phyloP scores from a whole-genome alignment of 1,140 invertebrate species.

The Caenorhabditis brenneri region DNA sequence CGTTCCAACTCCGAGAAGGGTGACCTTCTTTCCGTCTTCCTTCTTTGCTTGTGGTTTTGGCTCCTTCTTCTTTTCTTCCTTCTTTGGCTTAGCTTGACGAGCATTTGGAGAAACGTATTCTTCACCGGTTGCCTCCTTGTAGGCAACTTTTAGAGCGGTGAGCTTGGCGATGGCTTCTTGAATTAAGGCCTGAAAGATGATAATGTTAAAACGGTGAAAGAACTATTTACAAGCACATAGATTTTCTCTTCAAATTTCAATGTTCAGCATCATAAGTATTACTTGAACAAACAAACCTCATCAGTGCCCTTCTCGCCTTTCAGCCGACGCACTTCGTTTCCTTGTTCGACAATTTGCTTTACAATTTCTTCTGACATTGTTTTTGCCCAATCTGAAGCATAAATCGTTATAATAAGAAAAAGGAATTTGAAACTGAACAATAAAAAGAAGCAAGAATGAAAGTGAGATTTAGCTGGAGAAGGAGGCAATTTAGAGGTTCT shows the following conservation, averaged over 20 bases:
- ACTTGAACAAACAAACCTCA: not conserved
- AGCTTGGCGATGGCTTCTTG: slow-evolving; percentile 80
- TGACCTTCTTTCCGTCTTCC: slow-evolving; percentile 81
- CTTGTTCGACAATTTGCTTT: slow-evolving; percentile 72
- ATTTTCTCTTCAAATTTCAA: not conserved
- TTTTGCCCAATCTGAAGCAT: not conserved
- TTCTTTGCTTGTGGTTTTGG: slow-evolving; percentile 58
- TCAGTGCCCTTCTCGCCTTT: slow-evolving; percentile 76
- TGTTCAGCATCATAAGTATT: not conserved
- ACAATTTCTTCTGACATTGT: slow-evolving; percentile 65
- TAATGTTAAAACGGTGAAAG: too few species aligned
- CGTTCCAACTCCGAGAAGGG: slow-evolving; percentile 85
- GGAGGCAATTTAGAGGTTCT: too few species aligned
- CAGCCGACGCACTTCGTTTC: slow-evolving; percentile 73
- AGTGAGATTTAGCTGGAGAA: not conserved
- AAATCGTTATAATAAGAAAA: not conserved
- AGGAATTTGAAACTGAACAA: not conserved
- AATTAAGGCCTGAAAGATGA: slow-evolving; percentile 74
- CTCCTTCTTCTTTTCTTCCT: slow-evolving; percentile 46
- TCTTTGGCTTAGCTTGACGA: slow-evolving; percentile 56
- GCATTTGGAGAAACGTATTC: slow-evolving; percentile 46
- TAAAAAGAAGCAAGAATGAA: not conserved
- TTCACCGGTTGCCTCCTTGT: slow-evolving; percentile 75
- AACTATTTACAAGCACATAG: too few species aligned
- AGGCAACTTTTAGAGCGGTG: slow-evolving; percentile 80